These are phyloP conservation scores for Proterorhinus semilunaris DNA, from an alignment of 2,113 vertebrate genomes.

Conservation along the genomic window DNA sequence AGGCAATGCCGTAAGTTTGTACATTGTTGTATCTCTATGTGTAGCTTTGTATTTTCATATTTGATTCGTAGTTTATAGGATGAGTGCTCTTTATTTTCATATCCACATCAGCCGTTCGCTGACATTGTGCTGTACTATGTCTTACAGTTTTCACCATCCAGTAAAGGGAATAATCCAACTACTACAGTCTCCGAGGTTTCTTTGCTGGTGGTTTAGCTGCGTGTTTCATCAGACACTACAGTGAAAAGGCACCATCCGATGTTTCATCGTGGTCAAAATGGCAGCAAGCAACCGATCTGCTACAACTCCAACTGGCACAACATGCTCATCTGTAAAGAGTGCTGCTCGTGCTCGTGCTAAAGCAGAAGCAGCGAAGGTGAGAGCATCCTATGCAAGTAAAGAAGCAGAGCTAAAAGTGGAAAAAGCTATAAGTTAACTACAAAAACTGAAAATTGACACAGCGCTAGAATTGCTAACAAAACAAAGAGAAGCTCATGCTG, in stretches of 20 bases:
- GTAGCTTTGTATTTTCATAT: too few relatives aligned
- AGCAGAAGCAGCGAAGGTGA: slow-evolving; percentile 14
- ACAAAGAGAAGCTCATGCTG: slow-evolving; percentile 10
- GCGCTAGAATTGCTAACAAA: not conserved
- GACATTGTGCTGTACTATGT: not conserved
- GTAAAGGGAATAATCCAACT: too few relatives aligned
- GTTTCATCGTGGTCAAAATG: slow-evolving; percentile 5
- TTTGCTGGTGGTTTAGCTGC: too few relatives aligned
- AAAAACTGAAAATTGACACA: slow-evolving; percentile 14
- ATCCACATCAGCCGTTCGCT: too few relatives aligned
- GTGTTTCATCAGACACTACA: not conserved
- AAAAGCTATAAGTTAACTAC: slow-evolving; percentile 2
- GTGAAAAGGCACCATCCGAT: not conserved
- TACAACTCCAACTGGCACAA: not conserved
- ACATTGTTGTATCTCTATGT: too few relatives aligned
- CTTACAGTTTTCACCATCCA: too few relatives aligned
- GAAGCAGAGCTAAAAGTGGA: slow-evolving; percentile 18
- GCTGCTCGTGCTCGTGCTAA: not conserved
- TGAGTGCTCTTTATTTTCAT: too few relatives aligned
- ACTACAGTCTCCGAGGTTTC: too few relatives aligned
- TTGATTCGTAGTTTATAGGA: too few relatives aligned
- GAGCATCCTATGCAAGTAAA: slow-evolving; percentile 15
- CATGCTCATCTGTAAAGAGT: not conserved
- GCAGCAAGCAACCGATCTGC: slow-evolving; percentile 5
- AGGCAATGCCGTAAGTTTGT: too few relatives aligned